These are phyloP conservation scores for Drosophila siamana DNA, from an alignment of 2,888 invertebrate genomes.

Conservation along the genomic window DNA sequence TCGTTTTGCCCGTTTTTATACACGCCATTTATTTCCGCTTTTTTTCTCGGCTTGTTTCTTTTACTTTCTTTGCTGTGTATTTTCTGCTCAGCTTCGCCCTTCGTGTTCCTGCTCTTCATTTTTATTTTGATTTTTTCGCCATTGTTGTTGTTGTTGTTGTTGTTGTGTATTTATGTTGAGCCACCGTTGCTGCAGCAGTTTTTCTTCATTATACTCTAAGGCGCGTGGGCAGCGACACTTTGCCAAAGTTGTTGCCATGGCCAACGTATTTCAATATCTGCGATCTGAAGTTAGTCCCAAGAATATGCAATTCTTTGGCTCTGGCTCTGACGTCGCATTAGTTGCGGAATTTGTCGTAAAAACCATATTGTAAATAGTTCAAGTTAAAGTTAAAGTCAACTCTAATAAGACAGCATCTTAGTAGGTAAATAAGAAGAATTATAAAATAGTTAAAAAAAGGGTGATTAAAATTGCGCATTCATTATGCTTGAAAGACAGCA, in stretches of 20 bases:
- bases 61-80: not conserved
- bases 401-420: too few relatives aligned
- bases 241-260: not conserved
- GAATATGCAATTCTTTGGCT: too few relatives aligned
- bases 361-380: too few relatives aligned
- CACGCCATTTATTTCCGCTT: constrained; percentile 72
- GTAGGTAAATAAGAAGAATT: too few relatives aligned
- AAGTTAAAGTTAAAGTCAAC: too few relatives aligned
- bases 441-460: too few relatives aligned
- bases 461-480: too few relatives aligned
- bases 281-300: too few relatives aligned
- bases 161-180: constrained; percentile 37
- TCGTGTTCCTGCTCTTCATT: constrained; percentile 19
- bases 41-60: constrained; percentile 16
- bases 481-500: too few relatives aligned
- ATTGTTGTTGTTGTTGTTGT: constrained; percentile 12
- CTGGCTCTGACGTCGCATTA: too few relatives aligned
- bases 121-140: constrained; percentile 9
- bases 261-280: too few relatives aligned
- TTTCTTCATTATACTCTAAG: constrained; percentile 36
- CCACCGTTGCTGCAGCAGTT: constrained; percentile 25
- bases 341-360: too few relatives aligned
- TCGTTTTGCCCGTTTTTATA: constrained; percentile 69
- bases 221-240: not conserved
- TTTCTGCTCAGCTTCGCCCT: constrained; percentile 4